Percentiles rank a stretch among this genome's conserved stretches.
These are phyloP conservation scores for Lasaia peninsularis DNA, from an alignment of 1,140 invertebrate genomes.

Conservation along the genomic window DNA sequence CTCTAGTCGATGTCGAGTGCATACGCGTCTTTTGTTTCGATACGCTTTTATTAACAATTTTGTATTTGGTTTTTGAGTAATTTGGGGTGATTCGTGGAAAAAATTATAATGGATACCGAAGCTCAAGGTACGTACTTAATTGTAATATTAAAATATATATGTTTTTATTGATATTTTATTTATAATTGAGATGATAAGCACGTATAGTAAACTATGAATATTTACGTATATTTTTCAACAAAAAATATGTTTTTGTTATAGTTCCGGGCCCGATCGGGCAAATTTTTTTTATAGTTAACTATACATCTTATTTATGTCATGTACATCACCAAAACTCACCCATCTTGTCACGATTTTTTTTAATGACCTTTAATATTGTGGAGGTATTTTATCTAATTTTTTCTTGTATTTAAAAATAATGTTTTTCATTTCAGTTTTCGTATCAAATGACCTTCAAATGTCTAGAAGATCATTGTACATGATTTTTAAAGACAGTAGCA, in stretches of 20 bases:
- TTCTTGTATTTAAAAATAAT: neutral
- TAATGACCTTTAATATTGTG: neutral
- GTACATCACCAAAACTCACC: neutral
- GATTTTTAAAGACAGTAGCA: neutral
- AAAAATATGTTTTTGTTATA: neutral
- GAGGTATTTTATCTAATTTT: neutral
- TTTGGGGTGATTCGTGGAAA: neutral
- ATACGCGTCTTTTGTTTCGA: neutral
- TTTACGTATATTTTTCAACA: neutral
- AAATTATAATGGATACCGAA: neutral
- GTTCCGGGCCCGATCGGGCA: neutral
- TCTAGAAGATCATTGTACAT: constrained; percentile 3
- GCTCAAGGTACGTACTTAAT: neutral
- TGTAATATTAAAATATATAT: neutral
- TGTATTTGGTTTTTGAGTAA: neutral
- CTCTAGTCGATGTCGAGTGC: neutral
- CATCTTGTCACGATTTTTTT: constrained; percentile 6
- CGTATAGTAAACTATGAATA: neutral
- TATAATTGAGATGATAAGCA: neutral
- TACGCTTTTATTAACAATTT: neutral
- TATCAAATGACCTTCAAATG: neutral
- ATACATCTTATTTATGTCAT: neutral
- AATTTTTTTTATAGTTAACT: neutral
- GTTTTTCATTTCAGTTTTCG: constrained; percentile 4
- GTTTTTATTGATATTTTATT: neutral